A percentile compares a stretch with the other conserved stretches of the same genome.
Conservation (phyloP, 2,888 invertebrate genomes). For the Deilephila porcellus region DNA sequence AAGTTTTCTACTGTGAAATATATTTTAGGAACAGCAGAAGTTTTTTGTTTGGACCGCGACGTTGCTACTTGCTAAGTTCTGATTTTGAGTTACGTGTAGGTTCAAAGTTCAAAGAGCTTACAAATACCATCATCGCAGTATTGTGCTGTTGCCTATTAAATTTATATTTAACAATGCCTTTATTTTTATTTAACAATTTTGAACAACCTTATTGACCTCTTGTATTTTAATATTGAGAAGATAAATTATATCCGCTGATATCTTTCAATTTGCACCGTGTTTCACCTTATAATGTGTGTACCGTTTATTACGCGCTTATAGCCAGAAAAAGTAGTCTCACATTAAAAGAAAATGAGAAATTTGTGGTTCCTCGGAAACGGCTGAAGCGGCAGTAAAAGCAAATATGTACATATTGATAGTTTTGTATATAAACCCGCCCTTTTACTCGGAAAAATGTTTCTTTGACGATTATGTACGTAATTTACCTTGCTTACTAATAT, state of each 20-base stretch:
- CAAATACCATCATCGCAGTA: too few relatives aligned
- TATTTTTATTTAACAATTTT: too few relatives aligned
- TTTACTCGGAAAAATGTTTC: constrained; percentile 25
- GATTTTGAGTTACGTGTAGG: too few relatives aligned
- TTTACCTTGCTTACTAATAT: neutral
- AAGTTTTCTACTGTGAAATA: too few relatives aligned
- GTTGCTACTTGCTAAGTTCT: too few relatives aligned
- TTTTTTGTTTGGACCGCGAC: too few relatives aligned
- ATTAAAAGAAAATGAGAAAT: constrained; percentile 44
- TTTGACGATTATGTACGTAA: constrained; percentile 38
- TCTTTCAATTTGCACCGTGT: constrained; percentile 2
- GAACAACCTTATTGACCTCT: too few relatives aligned
- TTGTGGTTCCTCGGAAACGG: constrained; percentile 39
- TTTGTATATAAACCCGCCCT: constrained; percentile 25
- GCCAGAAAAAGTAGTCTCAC: constrained; percentile 41
- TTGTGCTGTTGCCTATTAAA: too few relatives aligned
- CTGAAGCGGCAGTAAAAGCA: constrained; percentile 8
- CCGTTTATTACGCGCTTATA: constrained; percentile 38
- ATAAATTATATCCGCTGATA: neutral
- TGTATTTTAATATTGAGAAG: too few relatives aligned
- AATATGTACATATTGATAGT: constrained; percentile 37
- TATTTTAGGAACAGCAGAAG: too few relatives aligned
- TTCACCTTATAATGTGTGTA: constrained; percentile 32
- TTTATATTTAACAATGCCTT: too few relatives aligned
- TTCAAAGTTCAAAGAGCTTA: too few relatives aligned